phyloP scores from a whole-genome alignment of 2,113 vertebrate species.

The Gila orcuttii region DNA sequence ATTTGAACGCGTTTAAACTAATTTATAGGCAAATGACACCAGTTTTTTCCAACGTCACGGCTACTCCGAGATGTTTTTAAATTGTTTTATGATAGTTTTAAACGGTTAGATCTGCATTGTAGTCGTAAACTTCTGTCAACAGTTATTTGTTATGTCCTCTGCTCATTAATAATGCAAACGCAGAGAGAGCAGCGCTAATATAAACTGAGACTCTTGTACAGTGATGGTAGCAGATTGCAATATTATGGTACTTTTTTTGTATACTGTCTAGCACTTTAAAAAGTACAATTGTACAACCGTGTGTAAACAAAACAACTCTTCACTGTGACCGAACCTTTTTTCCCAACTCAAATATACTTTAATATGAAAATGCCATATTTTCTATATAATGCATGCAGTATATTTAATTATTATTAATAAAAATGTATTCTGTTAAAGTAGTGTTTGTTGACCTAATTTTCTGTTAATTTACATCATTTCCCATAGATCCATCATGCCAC shows the following conservation, averaged over 20 bases:
- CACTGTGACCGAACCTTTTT: neutral
- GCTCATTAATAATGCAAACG: constrained; percentile 16
- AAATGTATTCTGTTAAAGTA: neutral
- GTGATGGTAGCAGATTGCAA: neutral
- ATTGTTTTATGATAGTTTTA: neutral
- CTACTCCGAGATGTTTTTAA: neutral
- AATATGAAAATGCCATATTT: neutral
- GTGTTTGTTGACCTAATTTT: neutral
- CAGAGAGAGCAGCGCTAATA: neutral
- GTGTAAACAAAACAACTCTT: neutral
- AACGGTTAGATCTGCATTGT: neutral
- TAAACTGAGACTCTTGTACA: neutral
- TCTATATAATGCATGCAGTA: neutral
- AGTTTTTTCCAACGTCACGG: neutral
- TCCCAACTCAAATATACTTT: neutral
- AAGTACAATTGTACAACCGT: neutral
- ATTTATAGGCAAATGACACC: too few relatives aligned
- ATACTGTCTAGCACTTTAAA: neutral
- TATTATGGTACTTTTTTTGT: neutral
- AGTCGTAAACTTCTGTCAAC: neutral
- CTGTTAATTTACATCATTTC: too few relatives aligned
- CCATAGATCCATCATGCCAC: neutral
- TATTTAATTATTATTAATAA: neutral
- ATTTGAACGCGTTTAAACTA: neutral
- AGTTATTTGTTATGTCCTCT: neutral